Evolutionary conservation across 2,888 invertebrate genomes (phyloP), one percentile per base, ranked within the genome.

Genomic region (Drosophila glabriapex): DNA sequence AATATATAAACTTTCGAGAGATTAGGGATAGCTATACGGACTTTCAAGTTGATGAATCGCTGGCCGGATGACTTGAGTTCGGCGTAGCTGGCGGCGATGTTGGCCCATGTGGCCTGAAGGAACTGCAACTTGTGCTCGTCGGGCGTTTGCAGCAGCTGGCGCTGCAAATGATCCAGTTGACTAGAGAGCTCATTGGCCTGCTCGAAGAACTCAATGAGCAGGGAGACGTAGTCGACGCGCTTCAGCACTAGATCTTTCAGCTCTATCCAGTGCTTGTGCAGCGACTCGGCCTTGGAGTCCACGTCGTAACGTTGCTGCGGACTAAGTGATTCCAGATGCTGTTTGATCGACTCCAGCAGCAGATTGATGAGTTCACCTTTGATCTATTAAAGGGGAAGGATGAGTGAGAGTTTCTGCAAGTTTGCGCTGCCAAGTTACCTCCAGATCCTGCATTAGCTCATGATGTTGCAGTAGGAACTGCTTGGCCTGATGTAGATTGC

Each of bases 401-500:
- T 63, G 2, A 52, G 43, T 12, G 12, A 16, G 3, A 0, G 7
- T 4, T 58, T 4, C 6, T 33, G 6, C 4, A 2, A 29, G 28
- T 22, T 9, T 0, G 3, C 16, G 22, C 5, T 29, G 12, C 3
- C 1, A 0, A 52, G 31, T 35, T 55, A 96, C 96, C 94, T 95
- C 95, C 78, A 97, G 94, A 92, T 97, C 97, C 86, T 95, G 95
- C 85, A 96, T 95, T 58, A 97, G 93, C 87, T 96, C 95, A 82
- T 95, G 95, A 92, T 97, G 97, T 80, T 96, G 94, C 85, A 96
- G 94, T 74, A 96, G 94, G 92, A 97, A 97, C 91, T 96, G 96
- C 85, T 95, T 95, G 52, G 96, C 96, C 93, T 95, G 94, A 10
- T 94, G 93, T 35, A 95, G 91, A 89, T 95, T 95, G 62, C 94